These are phyloP conservation scores for Brachirus orientalis DNA, from an alignment of 2,113 vertebrate species.

Conservation along the genomic window DNA sequence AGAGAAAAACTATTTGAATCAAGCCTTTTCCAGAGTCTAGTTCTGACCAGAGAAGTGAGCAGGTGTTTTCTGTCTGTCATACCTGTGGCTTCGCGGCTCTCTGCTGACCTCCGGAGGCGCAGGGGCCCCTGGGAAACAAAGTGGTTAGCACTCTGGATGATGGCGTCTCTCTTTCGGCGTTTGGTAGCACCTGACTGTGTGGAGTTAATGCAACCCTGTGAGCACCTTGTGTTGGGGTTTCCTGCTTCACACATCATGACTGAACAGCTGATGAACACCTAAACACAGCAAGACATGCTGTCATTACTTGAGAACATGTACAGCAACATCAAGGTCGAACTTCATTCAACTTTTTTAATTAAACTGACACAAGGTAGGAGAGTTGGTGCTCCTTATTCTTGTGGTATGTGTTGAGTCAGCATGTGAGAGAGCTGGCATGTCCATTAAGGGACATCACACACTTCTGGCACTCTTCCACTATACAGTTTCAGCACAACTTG, in stretches of 20 bases:
- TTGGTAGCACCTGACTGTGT: neutral
- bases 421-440: too few relatives aligned
- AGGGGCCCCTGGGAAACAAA: constrained; percentile 81
- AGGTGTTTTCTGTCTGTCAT: neutral
- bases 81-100: constrained; percentile 33
- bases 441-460: too few relatives aligned
- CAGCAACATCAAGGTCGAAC: too few relatives aligned
- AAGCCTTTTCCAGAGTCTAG: neutral
- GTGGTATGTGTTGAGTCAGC: too few relatives aligned
- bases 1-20: neutral
- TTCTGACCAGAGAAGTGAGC: neutral
- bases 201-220: constrained; percentile 59
- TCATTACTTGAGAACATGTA: neutral
- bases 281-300: constrained; percentile 6
- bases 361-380: too few relatives aligned
- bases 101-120: constrained; percentile 52
- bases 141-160: constrained; percentile 66
- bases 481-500: too few relatives aligned
- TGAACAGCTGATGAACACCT: constrained; percentile 73
- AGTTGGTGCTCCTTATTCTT: too few relatives aligned
- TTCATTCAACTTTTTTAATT: too few relatives aligned
- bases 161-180: constrained; percentile 55
- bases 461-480: too few relatives aligned
- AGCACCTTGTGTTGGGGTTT: constrained; percentile 67
- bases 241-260: constrained; percentile 75